These are phyloP conservation scores for Agapornis canus DNA, from an alignment of 2,797 vertebrate genomes.

Conservation along the genomic window DNA sequence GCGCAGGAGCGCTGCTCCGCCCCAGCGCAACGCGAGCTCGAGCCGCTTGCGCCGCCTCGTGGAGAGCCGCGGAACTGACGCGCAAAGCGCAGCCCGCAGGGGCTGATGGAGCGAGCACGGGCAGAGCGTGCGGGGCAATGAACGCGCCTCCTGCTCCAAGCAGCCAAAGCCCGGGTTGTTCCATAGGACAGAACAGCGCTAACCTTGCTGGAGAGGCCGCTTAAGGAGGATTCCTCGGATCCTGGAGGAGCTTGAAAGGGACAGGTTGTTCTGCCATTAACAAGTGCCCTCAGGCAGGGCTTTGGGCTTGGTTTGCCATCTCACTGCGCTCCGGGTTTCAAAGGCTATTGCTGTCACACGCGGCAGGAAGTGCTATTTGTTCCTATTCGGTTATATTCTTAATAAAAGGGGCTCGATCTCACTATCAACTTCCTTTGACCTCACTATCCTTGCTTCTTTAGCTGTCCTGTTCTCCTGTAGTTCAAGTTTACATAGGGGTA, in stretches of 20 bases:
- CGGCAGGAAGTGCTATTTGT: background rate
- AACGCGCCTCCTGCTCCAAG: background rate
- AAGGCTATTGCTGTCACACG: background rate
- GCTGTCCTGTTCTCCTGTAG: background rate
- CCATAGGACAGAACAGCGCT: background rate
- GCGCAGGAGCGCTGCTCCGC: accelerated
- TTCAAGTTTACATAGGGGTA: background rate
- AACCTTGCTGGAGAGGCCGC: background rate
- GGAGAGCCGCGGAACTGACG: conserved; percentile 5
- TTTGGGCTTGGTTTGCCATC: background rate
- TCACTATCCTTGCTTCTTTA: background rate
- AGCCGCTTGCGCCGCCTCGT: conserved; percentile 57
- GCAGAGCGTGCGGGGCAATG: too few species aligned
- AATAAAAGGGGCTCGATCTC: background rate
- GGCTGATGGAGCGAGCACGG: background rate
- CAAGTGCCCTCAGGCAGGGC: accelerated
- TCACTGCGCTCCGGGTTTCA: background rate
- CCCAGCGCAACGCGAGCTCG: accelerated
- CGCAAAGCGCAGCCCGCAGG: accelerated
- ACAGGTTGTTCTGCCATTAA: background rate
- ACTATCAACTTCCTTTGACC: background rate
- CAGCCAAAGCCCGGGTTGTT: accelerated
- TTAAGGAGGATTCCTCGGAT: background rate
- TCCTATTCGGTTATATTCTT: background rate
- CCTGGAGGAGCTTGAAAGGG: background rate